Conservation (phyloP, 2,797 vertebrate species). For the Eleutherodactylus coqui region DNA sequence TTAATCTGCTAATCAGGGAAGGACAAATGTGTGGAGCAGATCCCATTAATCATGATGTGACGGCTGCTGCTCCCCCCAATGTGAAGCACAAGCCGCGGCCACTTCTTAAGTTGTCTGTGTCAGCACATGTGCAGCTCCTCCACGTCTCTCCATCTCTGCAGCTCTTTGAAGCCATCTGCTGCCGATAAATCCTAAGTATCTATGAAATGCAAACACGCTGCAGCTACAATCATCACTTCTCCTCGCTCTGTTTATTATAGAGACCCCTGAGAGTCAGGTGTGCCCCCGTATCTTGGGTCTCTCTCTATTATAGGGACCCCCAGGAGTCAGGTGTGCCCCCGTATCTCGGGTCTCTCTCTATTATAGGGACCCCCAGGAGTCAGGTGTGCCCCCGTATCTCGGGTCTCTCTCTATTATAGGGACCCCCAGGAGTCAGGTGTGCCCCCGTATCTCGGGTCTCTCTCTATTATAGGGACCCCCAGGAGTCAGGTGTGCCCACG, state of each 20-base stretch:
- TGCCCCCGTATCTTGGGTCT: not conserved
- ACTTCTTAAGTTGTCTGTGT: conserved; percentile 76
- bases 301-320: not conserved
- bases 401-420: not conserved
- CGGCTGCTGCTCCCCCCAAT: conserved; percentile 66
- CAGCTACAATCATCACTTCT: not conserved
- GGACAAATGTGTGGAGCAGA: conserved; percentile 74
- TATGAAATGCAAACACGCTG: conserved; percentile 70
- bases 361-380: not conserved
- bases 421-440: not conserved
- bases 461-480: not conserved
- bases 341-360: not conserved
- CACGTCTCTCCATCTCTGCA: conserved; percentile 1
- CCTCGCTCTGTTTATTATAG: not conserved
- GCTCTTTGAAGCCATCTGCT: conserved; percentile 84
- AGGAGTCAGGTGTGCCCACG: not conserved
- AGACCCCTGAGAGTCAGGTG: not conserved
- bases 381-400: not conserved
- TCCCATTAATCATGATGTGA: conserved; percentile 75
- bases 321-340: not conserved
- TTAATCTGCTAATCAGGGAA: conserved; percentile 65
- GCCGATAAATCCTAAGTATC: conserved; percentile 79
- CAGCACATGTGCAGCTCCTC: conserved; percentile 87
- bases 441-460: not conserved
- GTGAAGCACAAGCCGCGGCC: conserved; percentile 74